phyloP scores from a whole-genome alignment of 2,113 vertebrate genomes.

The Peromyscus leucopus region DNA sequence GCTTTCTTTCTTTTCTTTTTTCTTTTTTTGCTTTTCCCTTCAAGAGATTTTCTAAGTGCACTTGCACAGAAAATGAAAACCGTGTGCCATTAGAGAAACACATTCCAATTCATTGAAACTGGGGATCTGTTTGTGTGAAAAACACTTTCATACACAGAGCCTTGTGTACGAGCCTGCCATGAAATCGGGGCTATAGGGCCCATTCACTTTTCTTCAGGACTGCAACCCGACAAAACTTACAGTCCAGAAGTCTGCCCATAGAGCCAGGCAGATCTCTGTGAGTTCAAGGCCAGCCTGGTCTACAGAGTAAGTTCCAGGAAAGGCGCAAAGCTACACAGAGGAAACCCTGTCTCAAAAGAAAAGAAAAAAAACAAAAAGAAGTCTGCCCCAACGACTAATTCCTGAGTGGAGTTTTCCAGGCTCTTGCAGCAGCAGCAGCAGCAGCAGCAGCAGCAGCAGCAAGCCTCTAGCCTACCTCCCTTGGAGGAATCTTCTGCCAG shows the following conservation, averaged over 20 bases:
- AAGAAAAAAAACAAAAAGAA: not conserved
- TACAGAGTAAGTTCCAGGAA: no score
- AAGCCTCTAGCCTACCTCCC: conserved; percentile 56
- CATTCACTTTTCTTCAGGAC: not conserved
- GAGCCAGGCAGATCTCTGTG: no score
- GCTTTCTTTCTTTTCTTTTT: not conserved
- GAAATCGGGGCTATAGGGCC: not conserved
- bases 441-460: not conserved
- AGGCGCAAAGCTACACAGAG: no score
- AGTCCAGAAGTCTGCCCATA: not conserved
- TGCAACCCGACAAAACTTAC: not conserved
- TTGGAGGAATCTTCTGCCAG: conserved; percentile 9
- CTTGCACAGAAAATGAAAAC: conserved; percentile 8
- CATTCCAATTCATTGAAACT: not conserved
- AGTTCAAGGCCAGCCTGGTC: no score
- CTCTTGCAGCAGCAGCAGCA: not conserved
- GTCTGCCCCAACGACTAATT: conserved; percentile 34
- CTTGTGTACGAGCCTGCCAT: not conserved
- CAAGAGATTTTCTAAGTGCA: not conserved
- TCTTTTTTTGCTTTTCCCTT: not conserved
- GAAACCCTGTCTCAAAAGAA: no score
- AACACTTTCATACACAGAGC: not conserved
- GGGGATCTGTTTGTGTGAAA: not conserved
- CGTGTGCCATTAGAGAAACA: not conserved
- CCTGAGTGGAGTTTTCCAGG: conserved; percentile 71